A percentile compares a stretch with the other conserved stretches of the same genome.
phyloP scores from a whole-genome alignment of 2,113 vertebrate species.

The Piaya cayana region DNA sequence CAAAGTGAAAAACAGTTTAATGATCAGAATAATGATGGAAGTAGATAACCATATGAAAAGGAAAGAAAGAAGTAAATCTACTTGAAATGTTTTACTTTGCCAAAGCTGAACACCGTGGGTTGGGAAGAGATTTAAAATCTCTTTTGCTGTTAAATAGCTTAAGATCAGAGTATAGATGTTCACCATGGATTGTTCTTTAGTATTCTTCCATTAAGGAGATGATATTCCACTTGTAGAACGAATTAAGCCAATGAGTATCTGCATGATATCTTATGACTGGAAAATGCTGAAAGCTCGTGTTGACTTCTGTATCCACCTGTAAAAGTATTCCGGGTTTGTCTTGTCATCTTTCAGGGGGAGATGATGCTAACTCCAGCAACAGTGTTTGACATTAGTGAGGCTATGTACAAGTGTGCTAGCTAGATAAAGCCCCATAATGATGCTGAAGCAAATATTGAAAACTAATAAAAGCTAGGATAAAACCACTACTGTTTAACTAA shows the following conservation, averaged over 20 bases:
- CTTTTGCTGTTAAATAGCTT: background rate
- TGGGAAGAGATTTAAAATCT: background rate
- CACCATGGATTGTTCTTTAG: background rate
- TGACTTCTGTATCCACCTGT: background rate
- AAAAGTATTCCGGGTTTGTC: background rate
- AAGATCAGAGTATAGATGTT: background rate
- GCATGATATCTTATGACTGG: background rate
- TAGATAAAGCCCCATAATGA: background rate
- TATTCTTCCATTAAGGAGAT: background rate
- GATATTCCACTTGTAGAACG: background rate
- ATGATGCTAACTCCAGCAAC: background rate
- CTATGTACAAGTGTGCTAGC: background rate
- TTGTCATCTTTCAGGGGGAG: background rate
- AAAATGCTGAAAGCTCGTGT: background rate
- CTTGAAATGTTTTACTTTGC: background rate
- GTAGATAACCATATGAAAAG: no score
- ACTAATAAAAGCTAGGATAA: background rate
- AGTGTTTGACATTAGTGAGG: background rate
- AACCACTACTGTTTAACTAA: background rate
- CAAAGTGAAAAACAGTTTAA: no score
- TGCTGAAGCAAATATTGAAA: background rate
- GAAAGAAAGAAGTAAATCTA: no score
- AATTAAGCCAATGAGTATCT: background rate
- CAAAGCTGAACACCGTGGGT: background rate
- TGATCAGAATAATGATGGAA: no score